Conservation (phyloP, 2,797 vertebrate genomes). For the Limosa lapponica region DNA sequence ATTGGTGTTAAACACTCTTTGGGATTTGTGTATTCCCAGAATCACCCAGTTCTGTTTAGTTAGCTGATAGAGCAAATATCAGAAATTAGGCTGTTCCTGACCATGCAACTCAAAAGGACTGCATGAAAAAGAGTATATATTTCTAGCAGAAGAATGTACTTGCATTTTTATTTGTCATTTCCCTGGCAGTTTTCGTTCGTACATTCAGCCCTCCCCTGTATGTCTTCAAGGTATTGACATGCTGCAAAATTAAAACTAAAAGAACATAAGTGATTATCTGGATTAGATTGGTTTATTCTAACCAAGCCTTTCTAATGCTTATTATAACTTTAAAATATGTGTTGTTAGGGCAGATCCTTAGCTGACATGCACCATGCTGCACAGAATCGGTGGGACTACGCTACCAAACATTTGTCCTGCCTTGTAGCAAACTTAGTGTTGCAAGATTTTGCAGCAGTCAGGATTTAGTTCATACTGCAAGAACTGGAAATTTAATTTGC, state of each 20-base stretch:
- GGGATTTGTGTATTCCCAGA: neutral
- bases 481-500: neutral
- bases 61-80: neutral
- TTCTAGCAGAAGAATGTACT: neutral
- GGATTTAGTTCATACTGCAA: neutral
- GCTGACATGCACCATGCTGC: neutral
- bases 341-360: neutral
- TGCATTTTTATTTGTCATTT: neutral
- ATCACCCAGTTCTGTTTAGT: neutral
- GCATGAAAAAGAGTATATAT: neutral
- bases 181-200: neutral
- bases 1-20: neutral
- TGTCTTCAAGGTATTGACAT: neutral
- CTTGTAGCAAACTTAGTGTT: neutral
- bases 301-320: neutral
- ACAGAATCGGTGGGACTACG: neutral
- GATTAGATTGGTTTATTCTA: neutral
- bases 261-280: neutral
- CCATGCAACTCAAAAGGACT: neutral
- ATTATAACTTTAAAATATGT: neutral
- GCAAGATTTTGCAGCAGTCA: neutral
- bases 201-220: neutral
- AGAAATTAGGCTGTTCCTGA: neutral
- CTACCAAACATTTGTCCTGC: neutral
- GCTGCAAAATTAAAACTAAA: neutral